phyloP scores from a whole-genome alignment of 2,113 vertebrate species.

The Miniopterus natalensis region DNA sequence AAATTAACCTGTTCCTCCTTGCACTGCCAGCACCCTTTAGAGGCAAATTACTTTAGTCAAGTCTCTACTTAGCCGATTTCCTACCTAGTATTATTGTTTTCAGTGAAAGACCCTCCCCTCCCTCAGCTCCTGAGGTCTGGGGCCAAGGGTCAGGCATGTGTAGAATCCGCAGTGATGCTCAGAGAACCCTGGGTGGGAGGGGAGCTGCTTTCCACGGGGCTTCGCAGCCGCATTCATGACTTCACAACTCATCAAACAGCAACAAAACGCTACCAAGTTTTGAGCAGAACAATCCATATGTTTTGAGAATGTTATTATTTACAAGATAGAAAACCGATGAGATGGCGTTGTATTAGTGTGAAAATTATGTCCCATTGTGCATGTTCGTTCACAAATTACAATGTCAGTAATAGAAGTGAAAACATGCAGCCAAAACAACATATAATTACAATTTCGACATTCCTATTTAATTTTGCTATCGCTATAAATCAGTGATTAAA shows the following conservation, averaged over 20 bases:
- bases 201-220: background rate
- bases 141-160: background rate
- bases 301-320: background rate
- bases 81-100: background rate
- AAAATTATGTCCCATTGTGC: background rate
- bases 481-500: constrained; percentile 79
- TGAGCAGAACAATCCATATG: background rate
- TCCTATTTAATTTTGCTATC: constrained; percentile 80
- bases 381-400: constrained; percentile 30
- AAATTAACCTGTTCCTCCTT: background rate
- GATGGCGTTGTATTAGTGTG: background rate
- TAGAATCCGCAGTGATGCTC: background rate
- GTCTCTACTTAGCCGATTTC: background rate
- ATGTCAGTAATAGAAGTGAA: constrained; percentile 69
- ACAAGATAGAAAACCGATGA: constrained; percentile 31
- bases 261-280: constrained; percentile 23
- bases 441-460: constrained; percentile 74
- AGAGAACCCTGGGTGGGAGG: background rate
- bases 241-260: background rate
- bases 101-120: too few species aligned
- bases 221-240: background rate
- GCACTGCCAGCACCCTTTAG: background rate
- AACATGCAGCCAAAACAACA: constrained; percentile 65
- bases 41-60: background rate
- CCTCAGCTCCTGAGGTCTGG: background rate